Evolutionary conservation across 2,797 vertebrate genomes (phyloP), one percentile per base, ranked within the genome.

Genomic region (Tapera naevia): DNA sequence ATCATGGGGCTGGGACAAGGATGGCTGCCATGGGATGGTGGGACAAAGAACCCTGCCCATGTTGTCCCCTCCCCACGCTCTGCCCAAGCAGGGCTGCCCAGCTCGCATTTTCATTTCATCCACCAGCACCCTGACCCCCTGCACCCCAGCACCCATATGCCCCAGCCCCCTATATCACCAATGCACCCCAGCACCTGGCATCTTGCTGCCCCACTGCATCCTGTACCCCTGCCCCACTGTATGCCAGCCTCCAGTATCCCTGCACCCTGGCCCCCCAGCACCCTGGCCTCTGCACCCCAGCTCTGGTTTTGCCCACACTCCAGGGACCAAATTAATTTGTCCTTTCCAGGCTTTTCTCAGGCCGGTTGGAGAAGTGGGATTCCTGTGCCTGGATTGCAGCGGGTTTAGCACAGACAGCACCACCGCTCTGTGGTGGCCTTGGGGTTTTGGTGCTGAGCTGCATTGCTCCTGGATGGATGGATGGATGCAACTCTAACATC

Each of bases 1-100:
- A 1, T 16, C 39, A 28, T 2, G 0, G 16, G 48, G 23, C 43
- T 2, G 30, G 32, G 21, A 30, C 0, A 13, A 41, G 53, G 30
- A 24, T 3, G 10, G 8, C 33, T 7, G 32, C 46, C 65, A 12
- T 8, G n/a, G 46, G 50, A 13, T 4, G 17, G 18, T 14, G 61
- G 43, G 32, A 43, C 43, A 13, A 1, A 10, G 39, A 5, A 24
- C 45, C 30, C 12, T 5, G 22, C 28, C 43, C 56, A 7, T 13
- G 6, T 25, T 9, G 0, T 11, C 62, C 43, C 30, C 11, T 39
- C 3, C 2, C 62, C 3, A 2, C 0, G 7, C 32, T 50, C 57
- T 30, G 41, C 33, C 35, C 17, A 1, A 50, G 45, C 33, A 8
- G 33, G 25, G 41, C 57, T 30, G 41, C 33, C 30, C 6, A 4